Conservation (phyloP, 2,797 vertebrate species). For the Triplophysa yarkandensis region DNA sequence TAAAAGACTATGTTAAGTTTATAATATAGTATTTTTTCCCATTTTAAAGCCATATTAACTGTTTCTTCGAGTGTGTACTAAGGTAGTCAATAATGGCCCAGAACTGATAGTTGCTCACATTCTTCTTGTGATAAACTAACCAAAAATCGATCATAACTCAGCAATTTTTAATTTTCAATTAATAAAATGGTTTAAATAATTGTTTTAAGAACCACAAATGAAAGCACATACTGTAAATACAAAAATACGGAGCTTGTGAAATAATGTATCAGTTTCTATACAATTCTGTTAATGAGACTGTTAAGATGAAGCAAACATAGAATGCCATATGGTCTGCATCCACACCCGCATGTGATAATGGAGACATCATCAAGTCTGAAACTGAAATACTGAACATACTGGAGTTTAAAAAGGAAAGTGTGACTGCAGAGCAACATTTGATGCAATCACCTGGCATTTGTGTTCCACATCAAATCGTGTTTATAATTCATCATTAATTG, state of each 20-base stretch:
- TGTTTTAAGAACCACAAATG: background rate
- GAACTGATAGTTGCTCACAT: too few relatives aligned
- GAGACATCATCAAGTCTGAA: background rate
- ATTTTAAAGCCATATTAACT: too few relatives aligned
- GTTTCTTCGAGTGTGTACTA: too few relatives aligned
- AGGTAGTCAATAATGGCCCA: too few relatives aligned
- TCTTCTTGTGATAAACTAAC: too few relatives aligned
- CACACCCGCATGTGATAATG: constrained; percentile 8
- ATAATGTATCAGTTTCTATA: background rate
- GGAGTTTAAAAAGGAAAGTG: background rate
- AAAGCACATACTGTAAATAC: too few relatives aligned
- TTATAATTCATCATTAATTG: constrained; percentile 1
- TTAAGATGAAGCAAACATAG: background rate
- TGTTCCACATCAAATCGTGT: background rate
- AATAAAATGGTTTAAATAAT: too few relatives aligned
- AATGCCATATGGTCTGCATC: background rate
- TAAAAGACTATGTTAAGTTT: too few relatives aligned
- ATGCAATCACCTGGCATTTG: constrained; percentile 24
- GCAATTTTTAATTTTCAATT: too few relatives aligned
- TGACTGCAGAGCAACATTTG: background rate
- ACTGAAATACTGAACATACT: constrained; percentile 1
- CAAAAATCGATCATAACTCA: too few relatives aligned
- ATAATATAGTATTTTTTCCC: too few relatives aligned
- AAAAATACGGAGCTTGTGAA: background rate
- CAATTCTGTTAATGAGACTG: background rate